Evolutionary conservation across 1,140 invertebrate genomes (phyloP).

Genomic region (Marisa cornuarietis): DNA sequence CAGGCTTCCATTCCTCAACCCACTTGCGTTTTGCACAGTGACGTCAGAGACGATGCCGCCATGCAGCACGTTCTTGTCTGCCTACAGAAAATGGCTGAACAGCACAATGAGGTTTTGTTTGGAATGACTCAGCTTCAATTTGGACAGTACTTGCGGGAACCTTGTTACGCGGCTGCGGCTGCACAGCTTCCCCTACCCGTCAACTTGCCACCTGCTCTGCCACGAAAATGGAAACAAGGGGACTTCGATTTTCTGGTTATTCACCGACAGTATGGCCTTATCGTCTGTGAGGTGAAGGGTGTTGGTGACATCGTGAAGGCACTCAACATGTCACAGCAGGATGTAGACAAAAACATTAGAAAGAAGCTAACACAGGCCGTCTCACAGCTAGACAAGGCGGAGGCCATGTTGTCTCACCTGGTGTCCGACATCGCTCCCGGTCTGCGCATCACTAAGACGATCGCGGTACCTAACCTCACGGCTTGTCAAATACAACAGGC

Average conservation of each 20-base stretch:
- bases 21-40: too few species aligned
- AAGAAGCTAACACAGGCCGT: slow-evolving; percentile 10
- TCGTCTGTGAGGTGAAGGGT: slow-evolving; percentile 19
- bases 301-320: not conserved
- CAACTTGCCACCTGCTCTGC: not conserved
- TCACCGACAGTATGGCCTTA: slow-evolving; percentile 2
- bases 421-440: not conserved
- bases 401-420: slow-evolving; percentile 1
- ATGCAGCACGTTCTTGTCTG: too few species aligned
- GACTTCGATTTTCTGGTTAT: slow-evolving; percentile 20
- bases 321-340: not conserved
- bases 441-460: not conserved
- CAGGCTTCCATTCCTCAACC: too few species aligned
- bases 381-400: slow-evolving; percentile 10
- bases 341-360: not conserved
- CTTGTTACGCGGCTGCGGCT: not conserved
- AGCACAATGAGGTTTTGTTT: not conserved
- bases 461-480: slow-evolving; percentile 10
- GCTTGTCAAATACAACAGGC: not conserved
- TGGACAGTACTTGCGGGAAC: slow-evolving; percentile 8
- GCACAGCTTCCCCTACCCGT: not conserved
- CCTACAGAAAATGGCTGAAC: too few species aligned
- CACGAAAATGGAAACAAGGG: not conserved
- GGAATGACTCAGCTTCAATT: slow-evolving; percentile 12
- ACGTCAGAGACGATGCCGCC: too few species aligned